These are phyloP conservation scores for Microcebus ravelobensis DNA, from an alignment of 2,113 vertebrate species.

Conservation along the genomic window DNA sequence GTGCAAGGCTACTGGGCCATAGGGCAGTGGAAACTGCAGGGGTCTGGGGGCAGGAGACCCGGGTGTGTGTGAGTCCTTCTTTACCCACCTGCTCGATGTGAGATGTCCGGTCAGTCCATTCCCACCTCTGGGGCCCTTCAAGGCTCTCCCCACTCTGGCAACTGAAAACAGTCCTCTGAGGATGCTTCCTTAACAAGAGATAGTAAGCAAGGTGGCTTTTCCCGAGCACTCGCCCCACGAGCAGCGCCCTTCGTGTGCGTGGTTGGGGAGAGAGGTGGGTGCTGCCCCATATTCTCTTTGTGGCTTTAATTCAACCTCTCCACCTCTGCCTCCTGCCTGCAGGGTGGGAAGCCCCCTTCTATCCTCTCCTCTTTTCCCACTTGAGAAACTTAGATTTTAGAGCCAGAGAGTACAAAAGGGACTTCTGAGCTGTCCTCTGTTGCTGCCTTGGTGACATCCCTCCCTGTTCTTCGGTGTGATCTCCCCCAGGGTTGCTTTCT, in stretches of 20 bases:
- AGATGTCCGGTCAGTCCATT: neutral
- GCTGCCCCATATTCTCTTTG: neutral
- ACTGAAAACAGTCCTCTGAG: neutral
- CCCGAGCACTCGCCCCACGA: neutral
- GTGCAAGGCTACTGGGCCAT: neutral
- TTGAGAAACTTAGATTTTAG: neutral
- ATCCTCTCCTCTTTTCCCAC: neutral
- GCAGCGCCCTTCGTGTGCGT: neutral
- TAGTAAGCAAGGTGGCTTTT: neutral
- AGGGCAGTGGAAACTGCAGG: neutral
- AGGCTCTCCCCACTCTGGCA: neutral
- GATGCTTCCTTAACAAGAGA: neutral
- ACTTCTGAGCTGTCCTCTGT: neutral
- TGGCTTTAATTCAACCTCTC: neutral
- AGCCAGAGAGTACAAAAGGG: neutral
- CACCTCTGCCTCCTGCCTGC: neutral
- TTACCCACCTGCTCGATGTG: neutral
- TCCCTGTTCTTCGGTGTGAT: neutral
- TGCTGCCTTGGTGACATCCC: neutral
- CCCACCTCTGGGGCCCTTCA: neutral
- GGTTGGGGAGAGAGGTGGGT: neutral
- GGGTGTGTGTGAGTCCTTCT: fast-evolving
- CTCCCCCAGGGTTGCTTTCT: neutral
- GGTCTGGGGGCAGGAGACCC: neutral
- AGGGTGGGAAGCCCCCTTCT: neutral